Evolutionary conservation across 1,140 invertebrate species (phyloP), one percentile per base, ranked within the genome.

Genomic region (Drosophila erecta): DNA sequence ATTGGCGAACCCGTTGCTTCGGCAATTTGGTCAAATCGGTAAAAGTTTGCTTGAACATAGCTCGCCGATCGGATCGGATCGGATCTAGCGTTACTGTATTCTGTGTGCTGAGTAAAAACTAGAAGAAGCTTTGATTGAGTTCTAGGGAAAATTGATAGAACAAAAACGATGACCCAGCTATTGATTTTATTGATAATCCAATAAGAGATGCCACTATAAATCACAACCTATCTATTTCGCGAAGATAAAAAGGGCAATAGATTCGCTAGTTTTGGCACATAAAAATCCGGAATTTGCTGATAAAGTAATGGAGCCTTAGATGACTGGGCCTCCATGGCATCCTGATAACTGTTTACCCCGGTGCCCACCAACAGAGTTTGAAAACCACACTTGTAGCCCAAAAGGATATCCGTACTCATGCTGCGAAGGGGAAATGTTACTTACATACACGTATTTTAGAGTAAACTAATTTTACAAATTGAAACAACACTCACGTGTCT

Each of bases 341-440:
- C 67, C 2, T 62, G 7, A 11, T 78, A 44, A 37, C 17, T 78
- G 22, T 12, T 64, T 5, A 77, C 58, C 2, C 81, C 81, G n/a
- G 73, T 77, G 46, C 81, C 81, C 22, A 85, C 81, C 12, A 85
- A 14, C 0, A 85, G 43, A 1, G 81, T 85, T 11, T 80, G 81
- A 38, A 85, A 85, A 49, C 76, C 81, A 22, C 81, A 85, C 14
- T 85, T 71, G 11, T 85, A 80, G n/a, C 81, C 81, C 38, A 85
- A 77, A 5, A 67, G 73, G 7, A 85, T 67, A 11, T 85, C 81
- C 0, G 81, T 85, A 5, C 61, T 44, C 22, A 85, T 17, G 3
- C 81, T 84, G 12, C 38, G 27, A 24, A 20, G 4, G 11, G n/a
- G 17, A 7, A 4, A 17, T 17, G 1, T 17, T 17, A 17, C 17